Evolutionary conservation across 2,888 invertebrate species (phyloP).

Genomic region (Chouioia cunea): DNA sequence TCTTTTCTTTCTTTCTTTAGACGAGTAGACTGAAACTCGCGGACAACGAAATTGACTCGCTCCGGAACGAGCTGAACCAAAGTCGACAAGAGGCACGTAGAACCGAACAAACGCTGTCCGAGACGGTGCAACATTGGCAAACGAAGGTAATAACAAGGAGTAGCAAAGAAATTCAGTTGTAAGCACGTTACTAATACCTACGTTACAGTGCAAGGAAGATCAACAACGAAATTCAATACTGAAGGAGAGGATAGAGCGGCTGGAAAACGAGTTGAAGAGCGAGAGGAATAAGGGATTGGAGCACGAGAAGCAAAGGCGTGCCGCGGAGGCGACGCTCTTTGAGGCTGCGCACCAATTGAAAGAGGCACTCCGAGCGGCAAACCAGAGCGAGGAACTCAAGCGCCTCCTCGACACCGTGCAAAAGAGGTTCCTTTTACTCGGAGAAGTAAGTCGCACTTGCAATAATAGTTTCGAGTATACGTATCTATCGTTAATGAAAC

Average conservation of each 20-base stretch:
- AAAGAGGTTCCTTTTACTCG: conserved; percentile 63
- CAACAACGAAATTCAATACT: conserved; percentile 71
- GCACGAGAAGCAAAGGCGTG: conserved; percentile 59
- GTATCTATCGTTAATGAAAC: too few species aligned
- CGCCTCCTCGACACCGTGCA: conserved; percentile 61
- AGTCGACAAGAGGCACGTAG: conserved; percentile 66
- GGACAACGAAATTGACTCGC: conserved; percentile 71
- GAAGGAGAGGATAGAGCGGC: conserved; percentile 69
- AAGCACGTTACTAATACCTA: too few species aligned
- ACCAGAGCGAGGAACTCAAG: conserved; percentile 63
- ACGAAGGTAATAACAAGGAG: conserved; percentile 57
- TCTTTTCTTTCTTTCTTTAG: conserved; percentile 56
- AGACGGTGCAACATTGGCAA: conserved; percentile 62
- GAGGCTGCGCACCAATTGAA: conserved; percentile 66
- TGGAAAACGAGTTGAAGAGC: conserved; percentile 71
- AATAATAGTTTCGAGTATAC: too few species aligned
- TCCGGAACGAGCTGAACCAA: conserved; percentile 69
- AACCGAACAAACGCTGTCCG: conserved; percentile 58
- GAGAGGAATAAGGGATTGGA: conserved; percentile 66
- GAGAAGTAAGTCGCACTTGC: conserved; percentile 56
- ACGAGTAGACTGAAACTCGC: conserved; percentile 73
- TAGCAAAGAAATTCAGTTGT: too few species aligned
- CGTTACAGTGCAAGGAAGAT: conserved; percentile 70
- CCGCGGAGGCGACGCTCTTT: conserved; percentile 69
- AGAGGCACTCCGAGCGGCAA: conserved; percentile 67